Percentiles rank a stretch among this genome's conserved stretches.
Evolutionary conservation across 1,140 invertebrate genomes (phyloP).

Genomic region (Aphelinus atriplicis): DNA sequence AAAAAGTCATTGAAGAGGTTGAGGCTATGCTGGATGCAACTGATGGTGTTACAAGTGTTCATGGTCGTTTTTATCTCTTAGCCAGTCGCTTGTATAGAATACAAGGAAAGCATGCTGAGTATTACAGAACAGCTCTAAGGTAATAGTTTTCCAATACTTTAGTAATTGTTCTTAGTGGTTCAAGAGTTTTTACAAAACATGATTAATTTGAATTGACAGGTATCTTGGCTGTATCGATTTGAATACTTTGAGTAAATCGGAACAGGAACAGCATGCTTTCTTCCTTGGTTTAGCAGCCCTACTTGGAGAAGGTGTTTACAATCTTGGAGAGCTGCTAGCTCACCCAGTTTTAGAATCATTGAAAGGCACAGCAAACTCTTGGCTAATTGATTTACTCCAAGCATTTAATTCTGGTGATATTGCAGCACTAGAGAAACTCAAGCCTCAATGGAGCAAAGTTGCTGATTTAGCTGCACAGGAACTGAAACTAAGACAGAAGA

Average conservation of each 20-base stretch:
- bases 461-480: constrained; percentile 90
- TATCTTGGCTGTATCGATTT: constrained; percentile 94
- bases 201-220: constrained; percentile 50
- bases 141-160: constrained; percentile 38
- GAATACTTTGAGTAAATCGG: constrained; percentile 71
- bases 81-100: constrained; percentile 86
- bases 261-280: constrained; percentile 87
- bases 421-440: constrained; percentile 84
- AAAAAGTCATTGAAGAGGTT: constrained; percentile 91
- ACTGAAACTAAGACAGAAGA: constrained; percentile 87
- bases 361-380: constrained; percentile 83
- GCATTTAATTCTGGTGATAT: constrained; percentile 96
- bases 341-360: constrained; percentile 93
- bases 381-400: constrained; percentile 89
- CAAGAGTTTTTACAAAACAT: neutral
- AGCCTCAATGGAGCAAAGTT: constrained; percentile 83
- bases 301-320: constrained; percentile 95
- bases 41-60: constrained; percentile 92
- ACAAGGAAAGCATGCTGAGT: constrained; percentile 89
- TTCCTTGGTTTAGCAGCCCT: constrained; percentile 93
- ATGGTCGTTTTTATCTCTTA: constrained; percentile 94
- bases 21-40: constrained; percentile 87
- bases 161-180: neutral
- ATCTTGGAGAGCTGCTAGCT: constrained; percentile 95
- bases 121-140: constrained; percentile 94